Evolutionary conservation across 2,797 vertebrate species (phyloP).

Genomic region (Jordanella pulchra): DNA sequence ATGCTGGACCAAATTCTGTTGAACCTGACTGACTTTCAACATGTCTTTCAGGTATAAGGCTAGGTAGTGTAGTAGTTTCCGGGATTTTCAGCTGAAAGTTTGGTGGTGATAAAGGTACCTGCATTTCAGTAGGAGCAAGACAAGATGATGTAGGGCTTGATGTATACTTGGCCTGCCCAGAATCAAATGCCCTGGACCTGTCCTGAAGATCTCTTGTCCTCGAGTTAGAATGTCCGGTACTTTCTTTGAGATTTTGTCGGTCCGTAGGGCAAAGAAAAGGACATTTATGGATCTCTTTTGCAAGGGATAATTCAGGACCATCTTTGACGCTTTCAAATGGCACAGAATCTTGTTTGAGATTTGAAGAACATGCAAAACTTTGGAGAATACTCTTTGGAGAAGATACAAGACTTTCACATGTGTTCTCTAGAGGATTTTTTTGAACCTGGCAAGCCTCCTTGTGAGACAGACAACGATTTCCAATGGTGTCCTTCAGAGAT

Average conservation of each 20-base stretch:
- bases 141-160: not conserved
- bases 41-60: not conserved
- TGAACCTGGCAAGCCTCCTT: not conserved
- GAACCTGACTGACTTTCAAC: not conserved
- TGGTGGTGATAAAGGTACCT: not conserved
- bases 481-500: not conserved
- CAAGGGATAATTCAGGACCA: not conserved
- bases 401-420: not conserved
- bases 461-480: not conserved
- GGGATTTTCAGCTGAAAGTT: conserved; percentile 6
- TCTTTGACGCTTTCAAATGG: not conserved
- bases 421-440: not conserved
- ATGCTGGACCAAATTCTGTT: not conserved
- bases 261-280: not conserved
- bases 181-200: not conserved
- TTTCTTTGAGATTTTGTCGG: not conserved
- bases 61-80: not conserved
- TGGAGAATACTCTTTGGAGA: not conserved
- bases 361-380: not conserved
- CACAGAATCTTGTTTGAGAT: not conserved
- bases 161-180: not conserved
- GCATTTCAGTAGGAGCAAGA: not conserved
- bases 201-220: not conserved
- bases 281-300: not conserved
- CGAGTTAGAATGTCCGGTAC: not conserved